A percentile compares a stretch with the other conserved stretches of the same genome.
Conservation (phyloP, 2,797 vertebrate species). For the Manis javanica region DNA sequence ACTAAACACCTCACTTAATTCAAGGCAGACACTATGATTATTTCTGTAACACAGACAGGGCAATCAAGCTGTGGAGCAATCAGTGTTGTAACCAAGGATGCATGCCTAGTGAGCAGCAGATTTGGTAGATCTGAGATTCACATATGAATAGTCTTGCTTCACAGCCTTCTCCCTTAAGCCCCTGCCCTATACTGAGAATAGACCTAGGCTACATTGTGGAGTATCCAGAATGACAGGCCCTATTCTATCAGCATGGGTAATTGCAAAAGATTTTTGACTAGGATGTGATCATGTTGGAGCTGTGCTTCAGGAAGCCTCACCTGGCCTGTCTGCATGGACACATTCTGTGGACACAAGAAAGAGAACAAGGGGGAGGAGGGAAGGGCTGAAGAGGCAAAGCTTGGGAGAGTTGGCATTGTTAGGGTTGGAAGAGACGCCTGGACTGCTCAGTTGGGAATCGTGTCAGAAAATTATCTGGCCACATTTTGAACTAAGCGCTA, state of each 20-base stretch:
- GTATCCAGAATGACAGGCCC: neutral
- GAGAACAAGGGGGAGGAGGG: neutral
- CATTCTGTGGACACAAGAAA: neutral
- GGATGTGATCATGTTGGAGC: neutral
- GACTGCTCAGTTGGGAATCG: slow-evolving; percentile 20
- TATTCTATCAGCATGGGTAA: neutral
- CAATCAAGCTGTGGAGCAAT: neutral
- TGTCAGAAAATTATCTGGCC: slow-evolving; percentile 74
- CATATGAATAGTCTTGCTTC: neutral
- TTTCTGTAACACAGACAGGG: neutral
- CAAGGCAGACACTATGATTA: neutral
- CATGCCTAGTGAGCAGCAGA: neutral
- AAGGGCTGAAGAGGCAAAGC: neutral
- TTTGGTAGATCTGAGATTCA: neutral
- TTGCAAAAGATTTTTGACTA: neutral
- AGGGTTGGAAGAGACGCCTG: neutral
- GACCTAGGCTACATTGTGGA: neutral
- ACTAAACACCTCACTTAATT: neutral
- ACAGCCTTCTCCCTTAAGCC: neutral
- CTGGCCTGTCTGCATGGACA: fast-evolving
- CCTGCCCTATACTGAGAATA: neutral
- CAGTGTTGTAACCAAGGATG: too few relatives aligned
- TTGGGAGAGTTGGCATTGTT: neutral
- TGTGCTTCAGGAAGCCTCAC: neutral
- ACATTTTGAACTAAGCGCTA: slow-evolving; percentile 69